phyloP scores from a whole-genome alignment of 1,140 invertebrate genomes.

The Armadillidium nasatum region DNA sequence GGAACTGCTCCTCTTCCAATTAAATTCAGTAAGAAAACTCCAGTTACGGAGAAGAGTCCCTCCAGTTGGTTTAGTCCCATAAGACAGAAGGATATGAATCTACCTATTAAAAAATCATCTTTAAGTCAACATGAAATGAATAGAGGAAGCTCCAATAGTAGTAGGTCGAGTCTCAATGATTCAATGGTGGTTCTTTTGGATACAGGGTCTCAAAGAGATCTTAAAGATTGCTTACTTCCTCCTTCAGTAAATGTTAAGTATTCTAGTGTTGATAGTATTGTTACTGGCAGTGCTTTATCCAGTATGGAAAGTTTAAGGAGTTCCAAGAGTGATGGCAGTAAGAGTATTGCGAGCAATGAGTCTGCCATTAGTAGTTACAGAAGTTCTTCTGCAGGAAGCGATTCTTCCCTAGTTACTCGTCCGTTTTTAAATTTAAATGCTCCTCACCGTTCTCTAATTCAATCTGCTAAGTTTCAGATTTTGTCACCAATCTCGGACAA shows the following conservation, averaged over 20 bases:
- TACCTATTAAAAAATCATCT: conserved; percentile 59
- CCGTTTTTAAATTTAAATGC: conserved; percentile 52
- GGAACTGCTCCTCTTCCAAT: conserved; percentile 71
- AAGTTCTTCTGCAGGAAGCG: conserved; percentile 39
- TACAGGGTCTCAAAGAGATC: conserved; percentile 53
- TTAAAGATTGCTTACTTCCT: conserved; percentile 50
- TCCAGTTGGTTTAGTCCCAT: conserved; percentile 61
- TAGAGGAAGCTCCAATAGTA: conserved; percentile 65
- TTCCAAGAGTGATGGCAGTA: conserved; percentile 58
- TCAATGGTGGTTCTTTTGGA: conserved; percentile 51
- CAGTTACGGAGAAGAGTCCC: conserved; percentile 61
- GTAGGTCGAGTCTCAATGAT: conserved; percentile 60
- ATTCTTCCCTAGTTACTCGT: conserved; percentile 56
- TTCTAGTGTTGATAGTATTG: conserved; percentile 78
- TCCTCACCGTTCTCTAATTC: conserved; percentile 43
- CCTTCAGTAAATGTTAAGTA: conserved; percentile 59
- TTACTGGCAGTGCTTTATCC: conserved; percentile 60
- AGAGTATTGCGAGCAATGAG: conserved; percentile 45
- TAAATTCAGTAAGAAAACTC: conserved; percentile 68
- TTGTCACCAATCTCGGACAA: conserved; percentile 84
- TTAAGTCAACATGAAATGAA: conserved; percentile 57
- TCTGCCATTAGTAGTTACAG: conserved; percentile 61
- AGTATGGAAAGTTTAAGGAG: conserved; percentile 77
- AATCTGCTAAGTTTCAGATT: conserved; percentile 68
- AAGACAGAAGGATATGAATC: conserved; percentile 62